phyloP scores from a whole-genome alignment of 2,888 invertebrate species.

The Dryobotodes eremita region DNA sequence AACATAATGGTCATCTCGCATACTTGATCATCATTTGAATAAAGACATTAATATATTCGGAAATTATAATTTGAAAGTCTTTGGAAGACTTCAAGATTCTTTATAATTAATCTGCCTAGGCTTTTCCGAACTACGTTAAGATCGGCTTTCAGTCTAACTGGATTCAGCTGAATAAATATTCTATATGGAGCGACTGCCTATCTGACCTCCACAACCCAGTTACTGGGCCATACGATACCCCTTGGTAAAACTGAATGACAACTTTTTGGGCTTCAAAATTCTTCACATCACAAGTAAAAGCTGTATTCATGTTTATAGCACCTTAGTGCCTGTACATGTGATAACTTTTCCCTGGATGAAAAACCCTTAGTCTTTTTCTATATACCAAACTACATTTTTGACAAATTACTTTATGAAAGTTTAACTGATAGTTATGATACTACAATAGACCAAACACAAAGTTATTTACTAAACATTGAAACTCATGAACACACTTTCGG shows the following conservation, averaged over 20 bases:
- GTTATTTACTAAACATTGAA: slow-evolving; percentile 10
- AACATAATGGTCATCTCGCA: background rate
- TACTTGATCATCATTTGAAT: background rate
- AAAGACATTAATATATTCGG: background rate
- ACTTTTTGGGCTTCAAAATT: background rate
- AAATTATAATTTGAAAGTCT: no score
- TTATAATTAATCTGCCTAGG: background rate
- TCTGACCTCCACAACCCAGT: background rate
- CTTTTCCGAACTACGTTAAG: background rate
- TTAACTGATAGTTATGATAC: background rate
- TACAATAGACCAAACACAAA: background rate
- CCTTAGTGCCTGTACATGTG: background rate
- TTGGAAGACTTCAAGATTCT: background rate
- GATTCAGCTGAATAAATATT: background rate
- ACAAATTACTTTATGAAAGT: background rate
- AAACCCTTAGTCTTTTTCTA: background rate
- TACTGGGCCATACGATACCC: background rate
- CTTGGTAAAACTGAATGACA: background rate
- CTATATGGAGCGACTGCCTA: background rate
- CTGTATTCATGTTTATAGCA: background rate
- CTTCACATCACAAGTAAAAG: background rate
- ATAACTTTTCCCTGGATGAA: background rate
- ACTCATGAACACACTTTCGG: background rate
- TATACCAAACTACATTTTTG: background rate
- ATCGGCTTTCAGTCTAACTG: background rate